phyloP scores from a whole-genome alignment of 2,888 invertebrate genomes.

The Abscondita cerata region DNA sequence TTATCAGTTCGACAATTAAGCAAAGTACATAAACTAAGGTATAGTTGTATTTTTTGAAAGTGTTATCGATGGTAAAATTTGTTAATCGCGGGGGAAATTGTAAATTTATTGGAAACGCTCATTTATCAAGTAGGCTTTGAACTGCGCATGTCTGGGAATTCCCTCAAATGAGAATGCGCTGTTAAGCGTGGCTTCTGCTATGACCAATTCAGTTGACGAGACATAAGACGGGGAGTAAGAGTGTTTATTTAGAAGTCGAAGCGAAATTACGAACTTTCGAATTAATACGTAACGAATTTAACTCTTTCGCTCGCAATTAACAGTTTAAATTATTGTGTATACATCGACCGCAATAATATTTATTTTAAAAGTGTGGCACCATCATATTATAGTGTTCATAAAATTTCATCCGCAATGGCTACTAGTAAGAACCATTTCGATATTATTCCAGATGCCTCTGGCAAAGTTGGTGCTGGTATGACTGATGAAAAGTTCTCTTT shows the following conservation, averaged over 20 bases:
- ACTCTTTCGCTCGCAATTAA: conserved; percentile 1
- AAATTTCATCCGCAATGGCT: conserved; percentile 16
- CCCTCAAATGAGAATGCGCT: conserved; percentile 45
- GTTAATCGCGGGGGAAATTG: background rate
- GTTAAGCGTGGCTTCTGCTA: conserved; percentile 32
- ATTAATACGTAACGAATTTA: conserved; percentile 15
- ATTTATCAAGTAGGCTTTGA: too few species aligned
- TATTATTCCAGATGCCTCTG: conserved; percentile 49
- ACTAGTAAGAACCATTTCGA: conserved; percentile 33
- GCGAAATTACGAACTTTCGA: conserved; percentile 36
- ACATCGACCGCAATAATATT: background rate
- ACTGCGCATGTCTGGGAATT: conserved; percentile 55
- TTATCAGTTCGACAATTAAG: too few species aligned
- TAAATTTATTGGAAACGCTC: background rate
- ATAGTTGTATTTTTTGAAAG: too few species aligned
- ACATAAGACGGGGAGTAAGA: conserved; percentile 10
- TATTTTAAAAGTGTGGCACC: conserved; percentile 20
- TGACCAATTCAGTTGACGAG: conserved; percentile 43
- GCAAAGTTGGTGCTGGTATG: conserved; percentile 43
- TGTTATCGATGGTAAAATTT: background rate
- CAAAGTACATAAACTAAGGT: too few species aligned
- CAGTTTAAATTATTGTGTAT: conserved; percentile 2
- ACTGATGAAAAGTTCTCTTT: conserved; percentile 46
- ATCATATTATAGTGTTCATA: conserved; percentile 33
- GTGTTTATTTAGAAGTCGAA: conserved; percentile 3